A percentile compares a stretch with the other conserved stretches of the same genome.
phyloP scores from a whole-genome alignment of 2,888 invertebrate genomes.

The Lacanobia wlatinum region DNA sequence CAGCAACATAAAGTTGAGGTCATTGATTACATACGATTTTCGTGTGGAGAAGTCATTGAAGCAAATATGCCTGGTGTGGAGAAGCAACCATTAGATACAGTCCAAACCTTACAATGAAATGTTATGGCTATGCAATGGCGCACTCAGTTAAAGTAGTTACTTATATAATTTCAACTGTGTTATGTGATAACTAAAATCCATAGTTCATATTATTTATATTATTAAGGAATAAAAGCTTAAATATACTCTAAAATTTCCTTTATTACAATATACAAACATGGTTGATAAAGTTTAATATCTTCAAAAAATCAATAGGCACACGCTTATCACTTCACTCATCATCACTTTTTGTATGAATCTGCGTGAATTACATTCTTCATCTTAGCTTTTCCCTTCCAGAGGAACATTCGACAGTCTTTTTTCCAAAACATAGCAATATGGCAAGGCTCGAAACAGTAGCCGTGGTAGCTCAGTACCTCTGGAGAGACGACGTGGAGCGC shows the following conservation, averaged over 20 bases:
- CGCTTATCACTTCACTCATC: conserved; percentile 45
- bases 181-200: conserved; percentile 49
- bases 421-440: conserved; percentile 93
- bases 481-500: conserved; percentile 88
- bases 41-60: conserved; percentile 94
- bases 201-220: conserved; percentile 67
- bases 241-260: conserved; percentile 63
- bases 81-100: conserved; percentile 89
- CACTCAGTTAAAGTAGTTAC: conserved; percentile 32
- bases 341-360: conserved; percentile 74
- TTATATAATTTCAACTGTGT: conserved; percentile 44
- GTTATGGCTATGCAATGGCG: conserved; percentile 29
- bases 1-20: conserved; percentile 92
- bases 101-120: conserved; percentile 92
- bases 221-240: conserved; percentile 67
- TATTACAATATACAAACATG: conserved; percentile 52
- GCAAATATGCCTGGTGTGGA: conserved; percentile 85
- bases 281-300: conserved; percentile 55
- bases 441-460: conserved; percentile 89
- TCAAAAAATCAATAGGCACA: conserved; percentile 49
- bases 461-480: conserved; percentile 90
- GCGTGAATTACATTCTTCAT: conserved; percentile 78
- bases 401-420: conserved; percentile 93
- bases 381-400: conserved; percentile 89
- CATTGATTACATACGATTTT: conserved; percentile 96